phyloP scores from a whole-genome alignment of 1,140 invertebrate species.

The Chrysopa pallens region DNA sequence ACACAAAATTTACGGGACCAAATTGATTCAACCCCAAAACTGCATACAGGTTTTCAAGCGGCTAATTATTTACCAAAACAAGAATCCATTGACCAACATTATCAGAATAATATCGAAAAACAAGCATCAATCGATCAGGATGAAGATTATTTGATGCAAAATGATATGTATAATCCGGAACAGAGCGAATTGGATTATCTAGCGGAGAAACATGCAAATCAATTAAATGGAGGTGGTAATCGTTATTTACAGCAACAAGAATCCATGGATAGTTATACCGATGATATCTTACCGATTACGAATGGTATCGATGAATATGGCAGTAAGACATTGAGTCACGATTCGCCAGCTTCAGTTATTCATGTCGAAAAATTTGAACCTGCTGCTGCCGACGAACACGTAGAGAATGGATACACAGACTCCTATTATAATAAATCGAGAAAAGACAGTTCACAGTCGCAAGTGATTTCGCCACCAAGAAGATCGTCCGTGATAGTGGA shows the following conservation, averaged over 20 bases:
- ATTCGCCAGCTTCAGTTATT: slow-evolving; percentile 24
- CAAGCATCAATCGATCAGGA: slow-evolving; percentile 8
- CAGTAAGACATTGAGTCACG: slow-evolving; percentile 17
- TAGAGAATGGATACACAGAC: slow-evolving; percentile 17
- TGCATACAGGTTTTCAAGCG: slow-evolving; percentile 6
- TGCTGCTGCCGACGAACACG: slow-evolving; percentile 11
- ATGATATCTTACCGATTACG: slow-evolving; percentile 15
- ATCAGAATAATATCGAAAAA: background rate
- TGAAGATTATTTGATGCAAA: slow-evolving; percentile 4
- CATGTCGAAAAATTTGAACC: slow-evolving; percentile 20
- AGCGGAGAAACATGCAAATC: slow-evolving; percentile 19
- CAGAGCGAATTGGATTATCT: slow-evolving; percentile 16
- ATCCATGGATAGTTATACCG: slow-evolving; percentile 25
- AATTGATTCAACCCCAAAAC: slow-evolving; percentile 15
- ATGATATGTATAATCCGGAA: slow-evolving; percentile 6
- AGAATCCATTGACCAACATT: slow-evolving; percentile 9
- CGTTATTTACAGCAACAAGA: slow-evolving; percentile 23
- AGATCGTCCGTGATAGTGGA: slow-evolving; percentile 4
- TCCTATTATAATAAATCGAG: slow-evolving; percentile 17
- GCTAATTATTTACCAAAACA: slow-evolving; percentile 5
- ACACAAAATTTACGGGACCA: slow-evolving; percentile 18
- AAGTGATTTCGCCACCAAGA: slow-evolving; percentile 5
- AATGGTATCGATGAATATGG: slow-evolving; percentile 7
- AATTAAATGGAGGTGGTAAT: slow-evolving; percentile 14
- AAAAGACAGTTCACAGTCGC: slow-evolving; percentile 5